Conservation (phyloP, 2,888 invertebrate species). For the Agrochola lota region DNA sequence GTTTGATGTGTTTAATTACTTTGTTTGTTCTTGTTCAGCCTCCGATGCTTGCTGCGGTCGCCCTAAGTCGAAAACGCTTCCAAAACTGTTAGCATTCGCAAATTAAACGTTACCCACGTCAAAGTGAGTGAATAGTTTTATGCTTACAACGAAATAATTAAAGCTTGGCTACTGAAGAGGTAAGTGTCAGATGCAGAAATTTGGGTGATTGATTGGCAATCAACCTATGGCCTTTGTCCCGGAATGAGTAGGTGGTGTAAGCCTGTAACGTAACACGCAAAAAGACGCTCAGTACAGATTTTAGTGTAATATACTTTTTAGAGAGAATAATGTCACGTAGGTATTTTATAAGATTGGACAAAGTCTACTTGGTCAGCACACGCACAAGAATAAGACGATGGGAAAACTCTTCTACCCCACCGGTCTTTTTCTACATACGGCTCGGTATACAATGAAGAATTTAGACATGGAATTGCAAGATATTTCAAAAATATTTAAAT, state of each 20-base stretch:
- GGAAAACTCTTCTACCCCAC: too few relatives aligned
- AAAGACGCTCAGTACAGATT: not conserved
- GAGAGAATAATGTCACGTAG: constrained; percentile 9
- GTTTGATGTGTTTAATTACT: constrained; percentile 91
- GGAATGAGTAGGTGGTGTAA: constrained; percentile 11
- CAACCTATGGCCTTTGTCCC: constrained; percentile 49
- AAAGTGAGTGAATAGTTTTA: constrained; percentile 88
- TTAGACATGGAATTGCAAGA: not conserved
- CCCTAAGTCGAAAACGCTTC: constrained; percentile 86
- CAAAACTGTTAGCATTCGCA: constrained; percentile 87
- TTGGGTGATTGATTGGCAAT: constrained; percentile 65
- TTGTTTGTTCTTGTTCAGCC: constrained; percentile 88
- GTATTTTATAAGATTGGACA: not conserved
- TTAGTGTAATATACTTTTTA: not conserved
- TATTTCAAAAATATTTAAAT: not conserved
- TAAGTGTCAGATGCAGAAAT: constrained; percentile 70
- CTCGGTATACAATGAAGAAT: not conserved
- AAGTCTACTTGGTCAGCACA: not conserved
- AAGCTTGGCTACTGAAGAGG: constrained; percentile 68
- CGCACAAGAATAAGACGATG: not conserved
- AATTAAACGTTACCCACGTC: constrained; percentile 90
- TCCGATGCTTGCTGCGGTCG: constrained; percentile 87
- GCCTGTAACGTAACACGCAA: constrained; percentile 19
- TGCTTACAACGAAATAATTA: constrained; percentile 86
- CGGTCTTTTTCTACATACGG: not conserved